These are phyloP conservation scores for Sebastiscus tertius DNA, from an alignment of 2,797 vertebrate genomes.

Conservation along the genomic window DNA sequence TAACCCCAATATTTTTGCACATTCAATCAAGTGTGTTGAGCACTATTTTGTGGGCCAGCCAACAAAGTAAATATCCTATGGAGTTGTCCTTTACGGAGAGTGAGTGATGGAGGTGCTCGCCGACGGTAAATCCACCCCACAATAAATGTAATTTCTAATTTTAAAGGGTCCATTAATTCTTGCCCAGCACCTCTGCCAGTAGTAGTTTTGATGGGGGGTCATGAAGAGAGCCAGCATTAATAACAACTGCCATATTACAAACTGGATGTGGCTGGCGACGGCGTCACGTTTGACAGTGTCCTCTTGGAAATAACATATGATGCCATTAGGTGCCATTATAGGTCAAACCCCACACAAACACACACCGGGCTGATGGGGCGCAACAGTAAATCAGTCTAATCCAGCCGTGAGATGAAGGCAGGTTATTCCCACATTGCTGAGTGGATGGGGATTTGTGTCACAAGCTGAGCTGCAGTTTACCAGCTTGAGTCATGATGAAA, in stretches of 20 bases:
- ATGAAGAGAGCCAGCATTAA: slow-evolving; percentile 62
- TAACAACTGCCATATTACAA: slow-evolving; percentile 53
- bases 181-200: slow-evolving; percentile 37
- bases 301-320: slow-evolving; percentile 58
- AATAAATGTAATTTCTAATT: slow-evolving; percentile 66
- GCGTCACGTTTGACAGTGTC: slow-evolving; percentile 55
- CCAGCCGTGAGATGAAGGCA: slow-evolving; percentile 52
- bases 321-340: slow-evolving; percentile 63
- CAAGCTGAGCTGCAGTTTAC: slow-evolving; percentile 55
- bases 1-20: slow-evolving; percentile 23
- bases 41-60: slow-evolving; percentile 1
- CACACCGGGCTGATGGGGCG: slow-evolving; percentile 13
- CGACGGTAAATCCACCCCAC: slow-evolving; percentile 45
- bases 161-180: slow-evolving; percentile 65
- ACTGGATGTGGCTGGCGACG: slow-evolving; percentile 25
- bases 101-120: slow-evolving; percentile 38
- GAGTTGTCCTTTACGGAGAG: slow-evolving; percentile 42
- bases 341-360: slow-evolving; percentile 62
- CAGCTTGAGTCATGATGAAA: slow-evolving; percentile 61
- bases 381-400: slow-evolving; percentile 59
- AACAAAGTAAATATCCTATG: slow-evolving; percentile 42
- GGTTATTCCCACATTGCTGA: slow-evolving; percentile 45
- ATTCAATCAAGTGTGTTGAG: slow-evolving; percentile 29
- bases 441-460: slow-evolving; percentile 51
- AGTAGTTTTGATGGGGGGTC: slow-evolving; percentile 58